Conservation (phyloP, 2,797 vertebrate species). For the Menidia menidia region DNA sequence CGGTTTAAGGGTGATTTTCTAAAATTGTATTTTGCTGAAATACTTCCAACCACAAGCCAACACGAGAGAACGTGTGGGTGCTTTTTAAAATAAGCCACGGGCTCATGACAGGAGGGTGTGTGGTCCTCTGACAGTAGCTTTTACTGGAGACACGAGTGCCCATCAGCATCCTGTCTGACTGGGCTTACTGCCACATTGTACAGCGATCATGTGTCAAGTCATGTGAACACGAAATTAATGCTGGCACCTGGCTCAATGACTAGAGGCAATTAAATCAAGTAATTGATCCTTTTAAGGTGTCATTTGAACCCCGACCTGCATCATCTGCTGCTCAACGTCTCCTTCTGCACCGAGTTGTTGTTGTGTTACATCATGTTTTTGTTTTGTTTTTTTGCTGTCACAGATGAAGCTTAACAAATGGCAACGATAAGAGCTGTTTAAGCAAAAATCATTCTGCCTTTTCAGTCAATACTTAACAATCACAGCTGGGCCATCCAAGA, state of each 20-base stretch:
- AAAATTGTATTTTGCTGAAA: background rate
- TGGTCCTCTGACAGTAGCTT: constrained; percentile 22
- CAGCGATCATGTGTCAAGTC: constrained; percentile 58
- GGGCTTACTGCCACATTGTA: constrained; percentile 38
- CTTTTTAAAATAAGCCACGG: background rate
- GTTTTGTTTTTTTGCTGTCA: constrained; percentile 3
- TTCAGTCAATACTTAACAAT: background rate
- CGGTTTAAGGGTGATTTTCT: background rate
- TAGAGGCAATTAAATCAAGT: constrained; percentile 66
- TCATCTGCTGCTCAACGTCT: background rate
- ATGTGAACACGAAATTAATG: constrained; percentile 50
- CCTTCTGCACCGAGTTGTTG: constrained; percentile 2
- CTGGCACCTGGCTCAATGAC: constrained; percentile 59
- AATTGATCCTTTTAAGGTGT: constrained; percentile 66
- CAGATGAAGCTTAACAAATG: constrained; percentile 2
- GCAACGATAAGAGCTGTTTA: constrained; percentile 3
- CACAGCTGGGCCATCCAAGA: background rate
- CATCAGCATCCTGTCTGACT: constrained; percentile 27
- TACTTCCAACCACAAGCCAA: constrained; percentile 15
- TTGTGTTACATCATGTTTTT: constrained; percentile 11
- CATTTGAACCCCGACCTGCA: constrained; percentile 50
- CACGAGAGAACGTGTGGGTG: constrained; percentile 2
- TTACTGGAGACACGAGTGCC: constrained; percentile 31
- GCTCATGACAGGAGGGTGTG: constrained; percentile 10
- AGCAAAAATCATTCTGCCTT: background rate